Evolutionary conservation across 2,797 vertebrate genomes (phyloP).

Genomic region (Balearica regulorum): DNA sequence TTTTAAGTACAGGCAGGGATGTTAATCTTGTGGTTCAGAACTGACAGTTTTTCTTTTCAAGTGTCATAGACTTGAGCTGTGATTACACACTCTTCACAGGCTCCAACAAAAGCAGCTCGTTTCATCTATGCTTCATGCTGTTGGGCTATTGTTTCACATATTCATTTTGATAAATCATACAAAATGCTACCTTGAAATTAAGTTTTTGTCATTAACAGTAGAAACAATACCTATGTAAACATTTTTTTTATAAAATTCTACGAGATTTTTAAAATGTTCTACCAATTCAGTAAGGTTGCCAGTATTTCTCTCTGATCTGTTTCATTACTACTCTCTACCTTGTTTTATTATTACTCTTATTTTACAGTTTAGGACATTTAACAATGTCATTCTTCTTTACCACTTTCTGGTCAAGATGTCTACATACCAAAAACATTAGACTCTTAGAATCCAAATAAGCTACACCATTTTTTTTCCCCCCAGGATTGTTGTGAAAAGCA

Average conservation of each 20-base stretch:
- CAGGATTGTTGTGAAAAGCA: neutral
- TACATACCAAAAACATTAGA: neutral
- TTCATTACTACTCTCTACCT: neutral
- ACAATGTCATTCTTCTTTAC: neutral
- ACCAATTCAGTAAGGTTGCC: neutral
- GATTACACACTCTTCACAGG: conserved; percentile 43
- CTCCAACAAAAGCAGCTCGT: conserved; percentile 36
- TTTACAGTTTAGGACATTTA: neutral
- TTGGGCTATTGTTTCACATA: conserved; percentile 23
- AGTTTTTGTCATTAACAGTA: neutral
- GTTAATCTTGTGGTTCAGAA: conserved; percentile 43
- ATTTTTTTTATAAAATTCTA: neutral
- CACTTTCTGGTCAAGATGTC: neutral
- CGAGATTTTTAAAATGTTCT: neutral
- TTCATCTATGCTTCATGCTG: conserved; percentile 13
- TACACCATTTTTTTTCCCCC: neutral
- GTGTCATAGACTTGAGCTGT: conserved; percentile 55
- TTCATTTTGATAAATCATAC: conserved; percentile 17
- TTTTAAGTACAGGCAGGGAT: conserved; percentile 39
- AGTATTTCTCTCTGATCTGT: neutral
- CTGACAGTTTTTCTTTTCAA: conserved; percentile 61
- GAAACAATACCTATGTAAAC: neutral
- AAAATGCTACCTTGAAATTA: conserved; percentile 18
- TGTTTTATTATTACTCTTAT: neutral
- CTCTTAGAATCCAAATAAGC: neutral